phyloP scores from a whole-genome alignment of 2,113 vertebrate genomes.

The Sylvia atricapilla region DNA sequence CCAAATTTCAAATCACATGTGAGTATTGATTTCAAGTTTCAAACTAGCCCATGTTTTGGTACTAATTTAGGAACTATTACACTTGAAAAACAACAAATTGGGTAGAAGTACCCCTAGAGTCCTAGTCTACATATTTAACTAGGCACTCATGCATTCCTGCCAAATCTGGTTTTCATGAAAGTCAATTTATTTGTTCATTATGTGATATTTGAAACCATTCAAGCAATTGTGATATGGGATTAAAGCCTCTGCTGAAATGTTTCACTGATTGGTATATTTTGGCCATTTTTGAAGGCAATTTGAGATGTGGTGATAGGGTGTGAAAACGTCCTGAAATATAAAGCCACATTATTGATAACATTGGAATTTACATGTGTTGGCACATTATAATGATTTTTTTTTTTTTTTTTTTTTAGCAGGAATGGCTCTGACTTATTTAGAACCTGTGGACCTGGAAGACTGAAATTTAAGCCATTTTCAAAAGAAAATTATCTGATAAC shows the following conservation, averaged over 20 bases:
- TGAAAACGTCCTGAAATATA: conserved; percentile 27
- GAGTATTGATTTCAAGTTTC: conserved; percentile 40
- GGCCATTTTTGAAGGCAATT: neutral
- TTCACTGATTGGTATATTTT: conserved; percentile 46
- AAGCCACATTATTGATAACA: neutral
- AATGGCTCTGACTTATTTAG: conserved; percentile 21
- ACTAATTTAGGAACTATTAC: conserved; percentile 53
- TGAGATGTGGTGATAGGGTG: neutral
- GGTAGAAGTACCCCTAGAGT: conserved; percentile 20
- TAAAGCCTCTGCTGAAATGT: conserved; percentile 46
- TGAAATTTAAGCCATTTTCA: conserved; percentile 62
- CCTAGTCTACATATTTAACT: conserved; percentile 62
- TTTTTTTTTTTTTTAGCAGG: neutral
- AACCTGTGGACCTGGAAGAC: conserved; percentile 16
- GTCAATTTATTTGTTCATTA: conserved; percentile 72
- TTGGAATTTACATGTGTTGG: neutral
- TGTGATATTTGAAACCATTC: conserved; percentile 67
- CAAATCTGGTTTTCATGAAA: conserved; percentile 69
- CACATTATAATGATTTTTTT: neutral
- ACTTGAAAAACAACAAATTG: conserved; percentile 54
- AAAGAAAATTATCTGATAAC: conserved; percentile 71
- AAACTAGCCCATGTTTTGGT: conserved; percentile 21
- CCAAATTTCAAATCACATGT: neutral
- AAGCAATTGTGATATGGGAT: conserved; percentile 53
- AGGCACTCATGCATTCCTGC: conserved; percentile 53